Evolutionary conservation across 1,140 invertebrate genomes (phyloP).

Genomic region (Hylaeus anthracinus): DNA sequence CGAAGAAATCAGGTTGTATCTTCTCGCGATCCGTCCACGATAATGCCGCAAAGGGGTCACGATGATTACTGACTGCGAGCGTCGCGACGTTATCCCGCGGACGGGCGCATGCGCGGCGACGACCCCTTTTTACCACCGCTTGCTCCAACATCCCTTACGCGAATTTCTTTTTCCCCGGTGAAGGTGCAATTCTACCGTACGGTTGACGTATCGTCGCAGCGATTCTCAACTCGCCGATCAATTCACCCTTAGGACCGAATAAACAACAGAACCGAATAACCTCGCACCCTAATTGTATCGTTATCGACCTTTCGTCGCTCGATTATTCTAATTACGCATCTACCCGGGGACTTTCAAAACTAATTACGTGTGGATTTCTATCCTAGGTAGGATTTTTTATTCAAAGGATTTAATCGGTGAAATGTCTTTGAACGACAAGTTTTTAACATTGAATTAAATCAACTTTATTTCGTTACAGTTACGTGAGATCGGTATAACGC

Average conservation of each 20-base stretch:
- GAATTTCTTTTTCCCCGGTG: constrained; percentile 50
- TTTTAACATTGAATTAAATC: too few relatives aligned
- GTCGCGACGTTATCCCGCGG: constrained; percentile 62
- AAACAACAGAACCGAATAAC: too few relatives aligned
- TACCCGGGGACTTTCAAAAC: too few relatives aligned
- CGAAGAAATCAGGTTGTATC: constrained; percentile 45
- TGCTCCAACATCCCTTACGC: constrained; percentile 59
- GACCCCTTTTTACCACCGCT: constrained; percentile 60
- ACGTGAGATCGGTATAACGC: too few relatives aligned
- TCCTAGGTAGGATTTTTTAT: too few relatives aligned
- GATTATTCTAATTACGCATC: too few relatives aligned
- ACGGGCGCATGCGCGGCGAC: constrained; percentile 63
- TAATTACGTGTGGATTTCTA: too few relatives aligned
- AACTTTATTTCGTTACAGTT: too few relatives aligned
- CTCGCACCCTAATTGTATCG: too few relatives aligned
- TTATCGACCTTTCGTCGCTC: too few relatives aligned
- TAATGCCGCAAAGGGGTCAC: constrained; percentile 60
- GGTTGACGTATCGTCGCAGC: constrained; percentile 55
- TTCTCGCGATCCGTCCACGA: constrained; percentile 47
- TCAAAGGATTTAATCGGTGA: background rate
- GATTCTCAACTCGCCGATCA: constrained; percentile 35
- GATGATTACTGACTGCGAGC: constrained; percentile 67
- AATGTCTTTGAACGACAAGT: background rate
- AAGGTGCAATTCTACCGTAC: constrained; percentile 42
- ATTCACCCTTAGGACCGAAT: too few relatives aligned